phyloP scores from a whole-genome alignment of 2,113 vertebrate genomes.

The Burhinus oedicnemus region DNA sequence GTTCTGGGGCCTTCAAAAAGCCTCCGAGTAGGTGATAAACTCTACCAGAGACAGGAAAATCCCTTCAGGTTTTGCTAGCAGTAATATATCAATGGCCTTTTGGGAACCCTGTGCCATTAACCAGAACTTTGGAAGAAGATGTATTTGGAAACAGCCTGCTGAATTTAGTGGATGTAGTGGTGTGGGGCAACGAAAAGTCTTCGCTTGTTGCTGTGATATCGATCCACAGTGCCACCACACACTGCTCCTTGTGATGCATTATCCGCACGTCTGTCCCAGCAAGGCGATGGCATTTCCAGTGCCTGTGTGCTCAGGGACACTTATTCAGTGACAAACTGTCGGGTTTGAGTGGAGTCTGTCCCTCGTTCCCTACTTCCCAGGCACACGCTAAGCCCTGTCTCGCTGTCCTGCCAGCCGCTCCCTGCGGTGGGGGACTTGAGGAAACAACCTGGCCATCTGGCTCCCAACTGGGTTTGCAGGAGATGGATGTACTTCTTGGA shows the following conservation, averaged over 20 bases:
- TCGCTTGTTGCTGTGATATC: neutral
- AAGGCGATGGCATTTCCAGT: fast-evolving
- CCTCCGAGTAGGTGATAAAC: neutral
- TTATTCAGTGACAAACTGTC: fast-evolving
- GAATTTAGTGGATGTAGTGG: neutral
- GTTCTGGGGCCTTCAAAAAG: neutral
- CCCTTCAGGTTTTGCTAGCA: neutral
- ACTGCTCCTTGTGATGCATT: fast-evolving
- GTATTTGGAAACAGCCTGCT: neutral
- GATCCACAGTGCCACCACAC: fast-evolving
- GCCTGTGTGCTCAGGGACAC: neutral
- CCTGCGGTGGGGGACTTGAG: too few relatives aligned
- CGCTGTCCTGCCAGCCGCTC: neutral
- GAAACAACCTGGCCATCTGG: neutral
- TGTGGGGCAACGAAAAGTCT: neutral
- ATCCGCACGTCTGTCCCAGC: fast-evolving
- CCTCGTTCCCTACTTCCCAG: fast-evolving
- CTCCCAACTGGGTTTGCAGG: neutral
- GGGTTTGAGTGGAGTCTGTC: fast-evolving
- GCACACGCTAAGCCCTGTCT: fast-evolving
- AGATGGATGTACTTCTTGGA: neutral
- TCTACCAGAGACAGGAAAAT: neutral
- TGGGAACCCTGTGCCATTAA: neutral
- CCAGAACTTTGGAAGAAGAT: neutral
- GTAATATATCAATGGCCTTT: neutral